A percentile compares a stretch with the other conserved stretches of the same genome.
phyloP scores from a whole-genome alignment of 2,888 invertebrate species.

The Plagodis dolabraria region DNA sequence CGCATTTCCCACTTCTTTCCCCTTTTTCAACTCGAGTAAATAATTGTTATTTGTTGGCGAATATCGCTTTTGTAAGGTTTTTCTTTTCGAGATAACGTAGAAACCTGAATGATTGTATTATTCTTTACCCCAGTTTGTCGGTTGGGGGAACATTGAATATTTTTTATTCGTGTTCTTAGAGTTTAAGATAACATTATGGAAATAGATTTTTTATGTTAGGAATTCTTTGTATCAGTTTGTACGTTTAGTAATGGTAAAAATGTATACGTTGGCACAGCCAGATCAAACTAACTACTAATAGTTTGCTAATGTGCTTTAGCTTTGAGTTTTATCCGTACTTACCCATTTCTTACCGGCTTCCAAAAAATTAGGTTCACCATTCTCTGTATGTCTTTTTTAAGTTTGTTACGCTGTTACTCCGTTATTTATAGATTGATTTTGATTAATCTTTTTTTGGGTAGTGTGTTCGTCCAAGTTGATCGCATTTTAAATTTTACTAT shows the following conservation, averaged over 20 bases:
- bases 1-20: slow-evolving; percentile 43
- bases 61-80: slow-evolving; percentile 48
- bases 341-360: too few relatives aligned
- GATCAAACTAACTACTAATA: too few relatives aligned
- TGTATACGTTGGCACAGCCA: too few relatives aligned
- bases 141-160: slow-evolving; percentile 28
- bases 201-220: slow-evolving; percentile 18
- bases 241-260: neutral
- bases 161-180: slow-evolving; percentile 23
- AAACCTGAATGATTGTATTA: slow-evolving; percentile 48
- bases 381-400: too few relatives aligned
- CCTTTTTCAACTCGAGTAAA: slow-evolving; percentile 49
- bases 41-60: slow-evolving; percentile 55
- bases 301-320: too few relatives aligned
- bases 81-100: slow-evolving; percentile 42
- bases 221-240: slow-evolving; percentile 10
- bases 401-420: too few relatives aligned
- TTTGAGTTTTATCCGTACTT: too few relatives aligned
- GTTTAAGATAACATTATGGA: slow-evolving; percentile 24
- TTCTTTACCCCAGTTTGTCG: slow-evolving; percentile 29
- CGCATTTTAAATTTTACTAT: too few relatives aligned
- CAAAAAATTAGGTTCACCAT: too few relatives aligned
- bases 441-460: too few relatives aligned
- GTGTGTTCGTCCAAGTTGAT: too few relatives aligned
- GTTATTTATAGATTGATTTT: too few relatives aligned